A percentile compares a stretch with the other conserved stretches of the same genome.
These are phyloP conservation scores for Crematogaster levior DNA, from an alignment of 2,888 invertebrate genomes.

Conservation along the genomic window DNA sequence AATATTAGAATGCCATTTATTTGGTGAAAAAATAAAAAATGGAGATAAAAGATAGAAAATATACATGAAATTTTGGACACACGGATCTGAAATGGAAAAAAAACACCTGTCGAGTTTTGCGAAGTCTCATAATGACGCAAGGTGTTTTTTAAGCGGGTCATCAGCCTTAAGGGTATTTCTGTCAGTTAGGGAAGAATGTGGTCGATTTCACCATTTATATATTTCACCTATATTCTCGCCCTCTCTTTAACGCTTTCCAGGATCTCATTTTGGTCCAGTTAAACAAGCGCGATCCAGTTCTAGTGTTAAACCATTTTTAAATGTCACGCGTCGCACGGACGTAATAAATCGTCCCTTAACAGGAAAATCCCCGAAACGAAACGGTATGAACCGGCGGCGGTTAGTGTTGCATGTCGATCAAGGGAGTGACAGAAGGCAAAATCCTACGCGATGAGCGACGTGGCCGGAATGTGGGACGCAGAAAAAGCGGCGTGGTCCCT, in stretches of 20 bases:
- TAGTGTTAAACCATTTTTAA: not conserved
- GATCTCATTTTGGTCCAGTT: not conserved
- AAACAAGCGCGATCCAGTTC: not conserved
- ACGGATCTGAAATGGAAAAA: not conserved
- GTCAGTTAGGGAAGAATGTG: not conserved
- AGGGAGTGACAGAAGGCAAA: slow-evolving; percentile 78
- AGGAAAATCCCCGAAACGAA: slow-evolving; percentile 40
- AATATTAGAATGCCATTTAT: too few relatives aligned
- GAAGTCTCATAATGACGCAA: slow-evolving; percentile 10
- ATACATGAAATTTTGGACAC: not conserved
- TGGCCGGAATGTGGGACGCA: slow-evolving; percentile 81
- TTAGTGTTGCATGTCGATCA: slow-evolving; percentile 73
- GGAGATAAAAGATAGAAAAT: not conserved
- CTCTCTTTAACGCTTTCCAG: not conserved
- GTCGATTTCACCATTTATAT: slow-evolving; percentile 3
- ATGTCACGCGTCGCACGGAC: not conserved
- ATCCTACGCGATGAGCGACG: slow-evolving; percentile 78
- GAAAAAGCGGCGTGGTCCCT: slow-evolving; percentile 76
- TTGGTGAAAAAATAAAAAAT: not conserved
- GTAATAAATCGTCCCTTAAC: slow-evolving; percentile 5
- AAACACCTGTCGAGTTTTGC: slow-evolving; percentile 33
- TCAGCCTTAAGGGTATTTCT: slow-evolving; percentile 8
- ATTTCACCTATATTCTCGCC: not conserved
- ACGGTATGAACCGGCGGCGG: slow-evolving; percentile 45
- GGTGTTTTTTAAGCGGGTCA: not conserved